Evolutionary conservation across 1,140 invertebrate genomes (phyloP).

Genomic region (Pteromalus puparum): DNA sequence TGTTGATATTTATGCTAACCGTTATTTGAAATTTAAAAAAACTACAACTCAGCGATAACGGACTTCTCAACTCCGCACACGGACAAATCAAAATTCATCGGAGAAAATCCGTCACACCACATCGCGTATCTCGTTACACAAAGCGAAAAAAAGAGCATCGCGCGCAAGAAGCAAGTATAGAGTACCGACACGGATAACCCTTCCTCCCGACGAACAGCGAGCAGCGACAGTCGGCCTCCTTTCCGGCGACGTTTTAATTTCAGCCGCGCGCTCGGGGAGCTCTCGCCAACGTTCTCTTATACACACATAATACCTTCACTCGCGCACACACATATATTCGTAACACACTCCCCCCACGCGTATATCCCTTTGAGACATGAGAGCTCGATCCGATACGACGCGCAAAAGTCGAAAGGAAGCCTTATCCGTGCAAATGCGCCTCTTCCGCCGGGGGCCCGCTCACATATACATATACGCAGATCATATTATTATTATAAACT

Average conservation of each 20-base stretch:
- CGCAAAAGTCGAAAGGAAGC: constrained; percentile 35
- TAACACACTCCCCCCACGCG: not conserved
- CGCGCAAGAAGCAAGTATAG: not conserved
- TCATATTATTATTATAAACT: not conserved
- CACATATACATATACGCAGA: not conserved
- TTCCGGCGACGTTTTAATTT: constrained; percentile 42
- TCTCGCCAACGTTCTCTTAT: not conserved
- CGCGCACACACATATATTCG: not conserved
- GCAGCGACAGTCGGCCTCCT: not conserved
- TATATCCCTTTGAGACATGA: not conserved
- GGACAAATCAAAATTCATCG: not conserved
- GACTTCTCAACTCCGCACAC: not conserved
- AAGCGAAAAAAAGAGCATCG: constrained; percentile 22
- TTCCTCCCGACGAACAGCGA: not conserved
- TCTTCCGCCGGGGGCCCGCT: constrained; percentile 5
- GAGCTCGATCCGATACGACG: not conserved
- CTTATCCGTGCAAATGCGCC: constrained; percentile 37
- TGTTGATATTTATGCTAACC: too few species aligned
- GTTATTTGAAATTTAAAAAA: too few species aligned
- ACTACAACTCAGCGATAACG: too few species aligned
- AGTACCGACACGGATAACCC: not conserved
- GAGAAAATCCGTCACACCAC: not conserved
- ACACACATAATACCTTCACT: not conserved
- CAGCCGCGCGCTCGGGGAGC: not conserved
- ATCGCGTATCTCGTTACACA: constrained; percentile 1